A percentile compares a stretch with the other conserved stretches of the same genome.
Conservation (phyloP, 1,140 invertebrate species). For the Drosophila tsacasi region DNA sequence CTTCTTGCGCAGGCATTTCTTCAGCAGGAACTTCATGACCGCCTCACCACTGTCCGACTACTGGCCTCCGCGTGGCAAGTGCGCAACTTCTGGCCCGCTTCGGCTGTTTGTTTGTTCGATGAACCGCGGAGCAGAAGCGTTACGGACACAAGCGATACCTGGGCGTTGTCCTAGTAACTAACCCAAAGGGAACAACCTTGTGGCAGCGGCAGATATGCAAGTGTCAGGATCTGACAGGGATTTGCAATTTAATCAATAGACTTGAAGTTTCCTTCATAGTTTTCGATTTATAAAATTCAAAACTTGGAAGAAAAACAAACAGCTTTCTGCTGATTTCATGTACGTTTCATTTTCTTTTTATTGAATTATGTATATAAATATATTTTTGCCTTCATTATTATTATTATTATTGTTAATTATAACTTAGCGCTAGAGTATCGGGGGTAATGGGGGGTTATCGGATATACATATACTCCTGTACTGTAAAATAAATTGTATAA, state of each 20-base stretch:
- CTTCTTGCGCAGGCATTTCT: conserved; percentile 83
- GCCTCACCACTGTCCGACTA: not conserved
- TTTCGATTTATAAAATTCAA: not conserved
- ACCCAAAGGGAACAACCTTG: not conserved
- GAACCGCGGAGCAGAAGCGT: conserved; percentile 1
- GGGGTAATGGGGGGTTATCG: conserved; percentile 54
- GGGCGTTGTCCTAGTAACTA: conserved; percentile 35
- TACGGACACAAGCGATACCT: not conserved
- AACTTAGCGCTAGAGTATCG: conserved; percentile 78
- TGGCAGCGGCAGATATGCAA: not conserved
- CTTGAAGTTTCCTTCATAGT: too few relatives aligned
- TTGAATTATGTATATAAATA: conserved; percentile 83
- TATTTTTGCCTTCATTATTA: conserved; percentile 71
- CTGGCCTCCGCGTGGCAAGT: conserved; percentile 10
- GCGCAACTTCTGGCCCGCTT: not conserved
- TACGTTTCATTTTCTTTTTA: conserved; percentile 55
- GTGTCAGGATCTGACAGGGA: not conserved
- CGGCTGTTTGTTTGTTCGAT: conserved; percentile 42
- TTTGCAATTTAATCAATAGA: not conserved
- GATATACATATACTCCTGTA: conserved; percentile 62
- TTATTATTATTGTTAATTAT: conserved; percentile 70
- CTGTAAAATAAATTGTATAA: conserved; percentile 81
- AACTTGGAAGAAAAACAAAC: not conserved
- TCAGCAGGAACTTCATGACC: conserved; percentile 78
- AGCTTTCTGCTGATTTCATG: too few relatives aligned